Base-by-base conservation (phyloP, 2,113 vertebrate species). In the Rhagologus leucostigma region DNA sequence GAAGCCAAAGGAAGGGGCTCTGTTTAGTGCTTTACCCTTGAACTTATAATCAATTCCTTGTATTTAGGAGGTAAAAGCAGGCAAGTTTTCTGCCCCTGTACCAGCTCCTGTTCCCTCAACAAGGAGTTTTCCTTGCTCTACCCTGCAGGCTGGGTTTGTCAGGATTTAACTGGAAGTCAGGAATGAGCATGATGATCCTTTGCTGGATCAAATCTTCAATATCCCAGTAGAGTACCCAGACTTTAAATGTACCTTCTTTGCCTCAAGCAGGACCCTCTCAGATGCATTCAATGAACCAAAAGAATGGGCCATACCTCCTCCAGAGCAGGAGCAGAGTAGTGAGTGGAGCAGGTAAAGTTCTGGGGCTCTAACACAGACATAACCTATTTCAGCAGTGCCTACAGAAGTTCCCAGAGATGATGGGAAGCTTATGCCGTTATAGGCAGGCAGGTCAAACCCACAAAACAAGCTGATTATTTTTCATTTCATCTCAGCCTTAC, bases 401-500 rank as follows among this genome's bases (percentile, higher is more conserved):
- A 20, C 27, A 90, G 57, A 65, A 65, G 27, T n/a, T 82, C 44
- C n/a, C 78, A 95, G 39, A 80, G 70, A 33, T 30, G 37, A 52
- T 35, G 30, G 82, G 39, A 89, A 93, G 24, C 46, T 67, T 80
- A 42, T 26, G 47, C 49, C 50, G 59, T 68, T 83, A 57, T 10
- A 93, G 80, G 76, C 67, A 95, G 62, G 85, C 76, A 76, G 80
- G 64, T 74, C 37, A 94, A 91, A 95, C n/a, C 56, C 60, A 6
- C 79, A 86, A 86, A 86, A 44, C 42, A 60, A 93, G 41, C 29
- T 84, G 76, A 89, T 77, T 78, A 50, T 78, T 86, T 96, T 88
- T 84, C 62, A 96, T 96, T 96, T 97, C 50, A 73, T 79, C 95
- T 96, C 94, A 89, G 50, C 88, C 90, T 95, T 84, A 78, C 59